These are phyloP conservation scores for Delphinapterus leucas DNA, from an alignment of 2,113 vertebrate genomes.

Conservation along the genomic window DNA sequence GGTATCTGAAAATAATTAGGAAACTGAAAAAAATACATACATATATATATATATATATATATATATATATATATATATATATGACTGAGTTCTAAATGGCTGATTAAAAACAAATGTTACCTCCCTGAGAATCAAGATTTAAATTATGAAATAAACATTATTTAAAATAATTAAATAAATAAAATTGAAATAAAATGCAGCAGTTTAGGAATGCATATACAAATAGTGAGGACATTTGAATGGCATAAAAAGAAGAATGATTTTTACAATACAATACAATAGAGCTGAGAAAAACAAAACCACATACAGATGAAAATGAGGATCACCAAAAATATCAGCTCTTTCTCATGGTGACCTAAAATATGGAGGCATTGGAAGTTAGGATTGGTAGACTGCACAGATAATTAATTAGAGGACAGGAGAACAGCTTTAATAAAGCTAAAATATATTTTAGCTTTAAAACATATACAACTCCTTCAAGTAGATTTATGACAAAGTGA, in stretches of 20 bases:
- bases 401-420: background rate
- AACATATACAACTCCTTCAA: background rate
- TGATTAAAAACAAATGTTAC: background rate
- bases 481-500: background rate
- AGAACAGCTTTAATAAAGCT: background rate
- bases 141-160: background rate
- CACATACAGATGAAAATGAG: background rate
- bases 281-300: background rate
- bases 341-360: background rate
- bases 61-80: no score
- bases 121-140: background rate
- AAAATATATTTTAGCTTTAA: background rate
- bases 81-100: background rate
- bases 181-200: background rate
- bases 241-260: background rate
- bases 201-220: background rate
- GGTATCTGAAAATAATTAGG: background rate
- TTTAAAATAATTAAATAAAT: background rate
- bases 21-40: background rate
- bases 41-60: background rate
- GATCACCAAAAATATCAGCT: background rate
- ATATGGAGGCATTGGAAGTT: background rate
- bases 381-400: rapidly evolving
- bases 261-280: background rate
- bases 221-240: background rate